phyloP scores from a whole-genome alignment of 1,140 invertebrate species.

The Aphelenchoides besseyi region DNA sequence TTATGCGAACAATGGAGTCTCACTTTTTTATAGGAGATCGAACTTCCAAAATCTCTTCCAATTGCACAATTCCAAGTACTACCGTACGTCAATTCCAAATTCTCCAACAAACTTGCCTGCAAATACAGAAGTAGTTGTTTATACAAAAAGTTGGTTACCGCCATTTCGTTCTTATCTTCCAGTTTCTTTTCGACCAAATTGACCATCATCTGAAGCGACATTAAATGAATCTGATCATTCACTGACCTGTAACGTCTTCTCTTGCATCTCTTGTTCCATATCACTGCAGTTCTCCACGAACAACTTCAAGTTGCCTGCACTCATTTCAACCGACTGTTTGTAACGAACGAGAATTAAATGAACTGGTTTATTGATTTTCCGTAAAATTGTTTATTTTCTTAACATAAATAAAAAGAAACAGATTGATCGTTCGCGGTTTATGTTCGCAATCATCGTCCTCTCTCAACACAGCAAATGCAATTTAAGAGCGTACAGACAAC shows the following conservation, averaged over 20 bases:
- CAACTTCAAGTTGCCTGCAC: not conserved
- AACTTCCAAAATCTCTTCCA: not conserved
- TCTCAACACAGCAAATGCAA: constrained; percentile 17
- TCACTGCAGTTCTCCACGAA: not conserved
- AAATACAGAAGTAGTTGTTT: too few species aligned
- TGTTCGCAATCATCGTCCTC: too few species aligned
- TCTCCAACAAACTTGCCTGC: not conserved
- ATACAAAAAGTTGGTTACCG: too few species aligned
- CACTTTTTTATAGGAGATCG: not conserved
- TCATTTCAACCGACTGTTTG: not conserved
- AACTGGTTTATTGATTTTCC: not conserved
- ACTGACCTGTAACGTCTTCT: not conserved
- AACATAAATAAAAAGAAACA: constrained; percentile 6
- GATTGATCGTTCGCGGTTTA: constrained; percentile 8
- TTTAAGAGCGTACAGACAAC: constrained; percentile 16
- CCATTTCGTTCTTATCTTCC: not conserved
- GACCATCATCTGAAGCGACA: not conserved
- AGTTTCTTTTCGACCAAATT: not conserved
- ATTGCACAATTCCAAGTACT: not conserved
- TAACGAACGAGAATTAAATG: not conserved
- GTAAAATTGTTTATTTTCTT: constrained; percentile 1
- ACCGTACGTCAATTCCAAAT: not conserved
- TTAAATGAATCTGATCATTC: too few species aligned
- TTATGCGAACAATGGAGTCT: not conserved
- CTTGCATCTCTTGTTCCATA: not conserved